phyloP scores from a whole-genome alignment of 2,797 vertebrate species.

The Acanthurus tractus region DNA sequence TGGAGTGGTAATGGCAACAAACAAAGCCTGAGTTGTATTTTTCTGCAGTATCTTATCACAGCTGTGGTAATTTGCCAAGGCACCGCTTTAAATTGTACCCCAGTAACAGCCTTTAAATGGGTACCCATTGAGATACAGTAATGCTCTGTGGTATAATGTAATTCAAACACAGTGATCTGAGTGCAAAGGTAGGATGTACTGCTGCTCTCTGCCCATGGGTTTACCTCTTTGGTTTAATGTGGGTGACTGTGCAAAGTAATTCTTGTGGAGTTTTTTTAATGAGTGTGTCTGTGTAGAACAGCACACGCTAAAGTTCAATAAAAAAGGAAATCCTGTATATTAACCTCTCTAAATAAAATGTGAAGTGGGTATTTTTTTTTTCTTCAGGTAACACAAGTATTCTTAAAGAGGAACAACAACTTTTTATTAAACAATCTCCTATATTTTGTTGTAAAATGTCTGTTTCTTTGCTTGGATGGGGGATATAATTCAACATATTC shows the following conservation, averaged over 20 bases:
- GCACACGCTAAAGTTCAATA: conserved; percentile 42
- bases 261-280: conserved; percentile 60
- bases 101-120: conserved; percentile 67
- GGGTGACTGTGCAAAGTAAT: conserved; percentile 60
- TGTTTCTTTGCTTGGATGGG: conserved; percentile 2
- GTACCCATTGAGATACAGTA: conserved; percentile 51
- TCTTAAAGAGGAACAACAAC: no score
- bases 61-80: conserved; percentile 46
- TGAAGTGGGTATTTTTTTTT: conserved; percentile 17
- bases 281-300: conserved; percentile 48
- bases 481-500: conserved; percentile 14
- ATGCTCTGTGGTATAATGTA: conserved; percentile 52
- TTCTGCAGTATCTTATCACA: conserved; percentile 28
- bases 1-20: conserved; percentile 28
- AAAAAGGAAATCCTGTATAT: conserved; percentile 51
- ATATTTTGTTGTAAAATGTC: neutral
- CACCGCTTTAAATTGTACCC: conserved; percentile 51
- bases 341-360: conserved; percentile 66
- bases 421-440: no score
- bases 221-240: conserved; percentile 62
- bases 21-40: conserved; percentile 53
- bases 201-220: conserved; percentile 47
- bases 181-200: conserved; percentile 62
- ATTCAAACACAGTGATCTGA: conserved; percentile 63
- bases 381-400: neutral